Evolutionary conservation across 2,797 vertebrate species (phyloP).

Genomic region (Gymnodraco acuticeps): DNA sequence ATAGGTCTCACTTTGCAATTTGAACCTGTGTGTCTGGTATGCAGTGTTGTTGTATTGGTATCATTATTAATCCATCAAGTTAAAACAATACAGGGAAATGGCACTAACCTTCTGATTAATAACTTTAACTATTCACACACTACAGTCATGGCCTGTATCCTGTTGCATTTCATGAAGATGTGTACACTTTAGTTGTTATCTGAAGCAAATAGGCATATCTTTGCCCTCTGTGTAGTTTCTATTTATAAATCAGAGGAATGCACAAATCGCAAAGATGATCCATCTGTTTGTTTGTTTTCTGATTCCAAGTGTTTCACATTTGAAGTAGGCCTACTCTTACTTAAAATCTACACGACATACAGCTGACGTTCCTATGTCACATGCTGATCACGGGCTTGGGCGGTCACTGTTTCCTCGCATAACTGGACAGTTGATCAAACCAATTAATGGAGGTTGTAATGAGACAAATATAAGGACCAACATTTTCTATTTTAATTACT

Average conservation of each 20-base stretch:
- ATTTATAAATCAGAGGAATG: neutral
- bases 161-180: neutral
- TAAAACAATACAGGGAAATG: slow-evolving; percentile 11
- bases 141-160: neutral
- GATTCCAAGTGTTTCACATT: neutral
- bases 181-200: slow-evolving; percentile 1
- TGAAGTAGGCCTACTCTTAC: neutral
- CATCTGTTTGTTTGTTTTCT: neutral
- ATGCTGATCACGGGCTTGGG: slow-evolving; percentile 65
- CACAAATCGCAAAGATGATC: neutral
- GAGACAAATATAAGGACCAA: neutral
- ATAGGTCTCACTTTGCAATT: neutral
- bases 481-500: neutral
- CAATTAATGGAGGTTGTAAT: slow-evolving; percentile 6
- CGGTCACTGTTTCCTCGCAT: slow-evolving; percentile 10
- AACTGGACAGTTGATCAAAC: slow-evolving; percentile 1
- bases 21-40: neutral
- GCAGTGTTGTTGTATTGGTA: neutral
- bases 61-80: neutral
- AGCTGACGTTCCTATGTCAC: slow-evolving; percentile 51
- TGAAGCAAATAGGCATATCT: slow-evolving; percentile 14
- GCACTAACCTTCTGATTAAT: neutral
- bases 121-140: neutral
- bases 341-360: neutral
- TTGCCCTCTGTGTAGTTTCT: slow-evolving; percentile 5